Conservation (phyloP, 1,140 invertebrate species). For the Kradibia gibbosae region DNA sequence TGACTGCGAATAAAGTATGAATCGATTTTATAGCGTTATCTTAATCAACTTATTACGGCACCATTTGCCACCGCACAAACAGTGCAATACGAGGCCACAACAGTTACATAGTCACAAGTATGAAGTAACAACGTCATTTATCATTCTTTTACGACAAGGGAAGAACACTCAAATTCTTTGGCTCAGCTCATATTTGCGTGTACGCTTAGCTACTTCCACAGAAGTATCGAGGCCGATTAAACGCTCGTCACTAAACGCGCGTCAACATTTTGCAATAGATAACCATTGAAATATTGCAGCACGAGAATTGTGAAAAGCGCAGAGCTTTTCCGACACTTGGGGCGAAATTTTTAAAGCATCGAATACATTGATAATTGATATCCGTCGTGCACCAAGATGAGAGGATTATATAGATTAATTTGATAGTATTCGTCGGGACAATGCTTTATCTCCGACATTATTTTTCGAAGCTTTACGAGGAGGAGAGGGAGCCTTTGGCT, state of each 20-base stretch:
- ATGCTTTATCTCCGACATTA: neutral
- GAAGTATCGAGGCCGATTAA: neutral
- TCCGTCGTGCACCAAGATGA: too few relatives aligned
- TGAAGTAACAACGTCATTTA: neutral
- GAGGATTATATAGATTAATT: too few relatives aligned
- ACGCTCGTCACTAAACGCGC: neutral
- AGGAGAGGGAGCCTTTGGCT: neutral
- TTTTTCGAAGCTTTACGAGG: neutral
- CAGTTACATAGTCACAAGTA: neutral
- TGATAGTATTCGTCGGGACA: too few relatives aligned
- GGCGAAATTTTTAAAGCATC: too few relatives aligned
- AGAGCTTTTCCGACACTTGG: too few relatives aligned
- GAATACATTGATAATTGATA: too few relatives aligned
- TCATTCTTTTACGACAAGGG: neutral
- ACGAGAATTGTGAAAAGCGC: neutral
- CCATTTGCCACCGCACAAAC: neutral
- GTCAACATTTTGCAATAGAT: neutral
- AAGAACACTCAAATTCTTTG: neutral
- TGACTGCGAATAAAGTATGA: neutral
- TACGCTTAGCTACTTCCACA: neutral
- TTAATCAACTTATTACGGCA: slow-evolving; percentile 3
- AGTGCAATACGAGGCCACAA: neutral
- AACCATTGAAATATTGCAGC: neutral
- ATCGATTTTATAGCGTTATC: slow-evolving; percentile 9
- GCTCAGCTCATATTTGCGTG: neutral